Percentiles rank a stretch among this genome's conserved stretches.
Evolutionary conservation across 2,113 vertebrate species (phyloP).

Genomic region (Psittacus erithacus): DNA sequence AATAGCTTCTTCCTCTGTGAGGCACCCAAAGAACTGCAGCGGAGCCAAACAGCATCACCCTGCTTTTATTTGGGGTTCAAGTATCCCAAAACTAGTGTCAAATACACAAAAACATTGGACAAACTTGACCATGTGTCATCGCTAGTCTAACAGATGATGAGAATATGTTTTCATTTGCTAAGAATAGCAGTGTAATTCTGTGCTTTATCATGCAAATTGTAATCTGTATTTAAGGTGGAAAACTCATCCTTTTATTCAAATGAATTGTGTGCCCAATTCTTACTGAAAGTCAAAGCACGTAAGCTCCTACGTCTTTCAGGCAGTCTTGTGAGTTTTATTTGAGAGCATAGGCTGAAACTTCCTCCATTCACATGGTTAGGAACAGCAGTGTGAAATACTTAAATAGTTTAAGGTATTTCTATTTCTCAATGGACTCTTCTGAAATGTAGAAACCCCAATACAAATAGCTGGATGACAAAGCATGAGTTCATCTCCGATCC

Average conservation of each 20-base stretch:
- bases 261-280: background rate
- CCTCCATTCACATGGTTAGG: background rate
- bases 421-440: background rate
- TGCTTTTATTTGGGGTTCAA: background rate
- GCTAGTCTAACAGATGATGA: background rate
- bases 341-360: background rate
- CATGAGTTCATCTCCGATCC: accelerated
- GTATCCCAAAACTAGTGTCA: background rate
- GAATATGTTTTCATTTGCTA: background rate
- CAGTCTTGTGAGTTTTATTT: background rate
- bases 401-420: background rate
- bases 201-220: background rate
- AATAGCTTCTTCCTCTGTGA: background rate
- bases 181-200: background rate
- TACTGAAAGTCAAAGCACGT: background rate
- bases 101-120: background rate
- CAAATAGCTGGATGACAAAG: background rate
- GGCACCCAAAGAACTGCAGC: background rate
- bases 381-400: background rate
- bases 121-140: background rate
- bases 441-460: background rate
- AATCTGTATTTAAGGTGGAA: background rate
- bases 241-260: background rate
- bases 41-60: background rate
- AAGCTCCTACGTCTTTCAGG: background rate